phyloP scores from a whole-genome alignment of 2,888 invertebrate species.

The Bembecia ichneumoniformis region DNA sequence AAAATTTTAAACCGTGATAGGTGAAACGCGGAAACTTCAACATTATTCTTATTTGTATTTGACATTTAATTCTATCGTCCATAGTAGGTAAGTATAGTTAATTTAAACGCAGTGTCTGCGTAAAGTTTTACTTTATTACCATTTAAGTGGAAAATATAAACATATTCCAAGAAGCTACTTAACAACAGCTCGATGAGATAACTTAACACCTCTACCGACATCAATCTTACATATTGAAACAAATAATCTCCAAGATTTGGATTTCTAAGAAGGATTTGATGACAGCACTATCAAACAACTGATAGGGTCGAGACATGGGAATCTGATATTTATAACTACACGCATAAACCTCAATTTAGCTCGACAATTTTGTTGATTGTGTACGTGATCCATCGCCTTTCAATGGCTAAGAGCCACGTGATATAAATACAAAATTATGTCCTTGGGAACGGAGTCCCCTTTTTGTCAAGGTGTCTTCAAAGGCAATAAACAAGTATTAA shows the following conservation, averaged over 20 bases:
- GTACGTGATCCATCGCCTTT: constrained; percentile 41
- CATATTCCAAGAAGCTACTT: not conserved
- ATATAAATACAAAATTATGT: constrained; percentile 46
- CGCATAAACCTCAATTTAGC: not conserved
- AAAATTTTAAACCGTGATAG: no score
- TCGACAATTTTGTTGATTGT: not conserved
- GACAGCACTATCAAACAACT: constrained; percentile 14
- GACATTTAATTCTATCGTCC: no score
- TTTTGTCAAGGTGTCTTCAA: constrained; percentile 20
- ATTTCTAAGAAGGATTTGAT: constrained; percentile 40
- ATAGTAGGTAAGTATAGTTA: no score
- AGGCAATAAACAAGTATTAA: constrained; percentile 39
- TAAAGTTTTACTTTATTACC: no score
- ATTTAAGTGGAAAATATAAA: not conserved
- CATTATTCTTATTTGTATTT: no score
- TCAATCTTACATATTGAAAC: constrained; percentile 43
- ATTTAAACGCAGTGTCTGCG: no score
- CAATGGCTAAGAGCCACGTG: constrained; percentile 22
- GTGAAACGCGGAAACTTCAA: no score
- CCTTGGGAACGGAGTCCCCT: constrained; percentile 51
- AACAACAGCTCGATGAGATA: constrained; percentile 17
- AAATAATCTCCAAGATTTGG: constrained; percentile 30
- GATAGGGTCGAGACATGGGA: constrained; percentile 4
- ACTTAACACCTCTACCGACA: constrained; percentile 51
- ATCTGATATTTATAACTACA: constrained; percentile 3